Evolutionary conservation across 2,797 vertebrate species (phyloP).

Genomic region (Gobio occitaniae): DNA sequence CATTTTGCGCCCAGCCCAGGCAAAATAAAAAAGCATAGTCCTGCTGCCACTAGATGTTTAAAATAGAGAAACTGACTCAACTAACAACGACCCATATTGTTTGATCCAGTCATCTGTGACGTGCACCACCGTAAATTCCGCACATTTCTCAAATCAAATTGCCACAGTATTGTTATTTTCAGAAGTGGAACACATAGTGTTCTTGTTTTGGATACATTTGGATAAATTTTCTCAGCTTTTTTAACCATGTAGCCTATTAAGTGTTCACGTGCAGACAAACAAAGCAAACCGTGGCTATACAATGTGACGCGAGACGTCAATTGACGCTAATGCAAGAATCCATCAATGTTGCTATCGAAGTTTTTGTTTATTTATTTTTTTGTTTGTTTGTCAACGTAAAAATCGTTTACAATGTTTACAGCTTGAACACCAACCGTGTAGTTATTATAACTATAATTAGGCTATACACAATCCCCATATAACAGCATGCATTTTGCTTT

Average conservation of each 20-base stretch:
- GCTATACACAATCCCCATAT: not conserved
- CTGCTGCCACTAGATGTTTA: not conserved
- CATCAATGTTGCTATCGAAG: not conserved
- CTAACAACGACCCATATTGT: conserved; percentile 56
- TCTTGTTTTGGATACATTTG: not conserved
- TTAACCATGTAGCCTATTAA: not conserved
- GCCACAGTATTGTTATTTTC: not conserved
- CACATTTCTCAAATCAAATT: conserved; percentile 31
- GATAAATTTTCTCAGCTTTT: not conserved
- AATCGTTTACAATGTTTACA: not conserved
- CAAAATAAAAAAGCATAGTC: not conserved
- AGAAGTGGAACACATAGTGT: not conserved
- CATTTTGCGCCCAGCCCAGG: not conserved
- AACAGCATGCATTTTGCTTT: not conserved
- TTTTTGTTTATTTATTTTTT: not conserved
- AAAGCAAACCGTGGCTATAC: not conserved
- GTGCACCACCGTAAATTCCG: conserved; percentile 36
- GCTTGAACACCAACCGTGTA: not conserved
- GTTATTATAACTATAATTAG: not conserved
- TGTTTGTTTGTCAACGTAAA: not conserved
- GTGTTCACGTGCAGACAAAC: not conserved
- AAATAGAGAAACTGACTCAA: not conserved
- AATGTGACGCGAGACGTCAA: not conserved
- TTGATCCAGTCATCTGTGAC: conserved; percentile 9
- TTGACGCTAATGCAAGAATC: not conserved